These are phyloP conservation scores for Nephrotoma guestfalica DNA, from an alignment of 2,888 invertebrate species.

Conservation along the genomic window DNA sequence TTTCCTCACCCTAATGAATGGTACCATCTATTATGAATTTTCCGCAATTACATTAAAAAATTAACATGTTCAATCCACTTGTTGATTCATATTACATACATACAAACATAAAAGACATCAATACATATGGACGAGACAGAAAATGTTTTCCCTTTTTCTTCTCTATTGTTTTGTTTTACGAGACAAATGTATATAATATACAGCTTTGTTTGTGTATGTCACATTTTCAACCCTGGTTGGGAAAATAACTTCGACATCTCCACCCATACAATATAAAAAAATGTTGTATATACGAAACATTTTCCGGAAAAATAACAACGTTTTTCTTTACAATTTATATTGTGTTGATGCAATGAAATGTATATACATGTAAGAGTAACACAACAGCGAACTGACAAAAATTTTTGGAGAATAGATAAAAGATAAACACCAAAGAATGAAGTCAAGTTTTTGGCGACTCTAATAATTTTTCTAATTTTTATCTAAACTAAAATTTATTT, in stretches of 20 bases:
- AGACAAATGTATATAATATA: background rate
- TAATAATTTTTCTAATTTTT: background rate
- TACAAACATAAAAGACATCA: background rate
- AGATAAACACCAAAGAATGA: constrained; percentile 6
- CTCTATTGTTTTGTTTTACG: background rate
- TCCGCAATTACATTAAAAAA: background rate
- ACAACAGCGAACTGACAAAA: background rate
- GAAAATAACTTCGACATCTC: background rate
- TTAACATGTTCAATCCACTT: background rate
- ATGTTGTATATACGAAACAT: background rate
- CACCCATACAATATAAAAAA: background rate
- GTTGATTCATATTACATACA: background rate
- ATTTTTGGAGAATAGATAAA: background rate
- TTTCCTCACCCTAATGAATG: background rate
- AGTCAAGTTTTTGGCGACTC: background rate
- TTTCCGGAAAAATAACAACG: background rate
- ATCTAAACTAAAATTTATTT: background rate
- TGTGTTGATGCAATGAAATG: background rate
- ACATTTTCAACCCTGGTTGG: background rate
- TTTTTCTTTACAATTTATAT: background rate
- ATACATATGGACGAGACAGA: background rate
- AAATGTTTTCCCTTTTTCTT: background rate
- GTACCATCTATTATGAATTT: background rate
- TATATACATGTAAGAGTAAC: background rate
- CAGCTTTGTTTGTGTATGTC: background rate